These are phyloP conservation scores for Hippocampus mohnikei DNA, from an alignment of 2,113 vertebrate species.

Conservation along the genomic window DNA sequence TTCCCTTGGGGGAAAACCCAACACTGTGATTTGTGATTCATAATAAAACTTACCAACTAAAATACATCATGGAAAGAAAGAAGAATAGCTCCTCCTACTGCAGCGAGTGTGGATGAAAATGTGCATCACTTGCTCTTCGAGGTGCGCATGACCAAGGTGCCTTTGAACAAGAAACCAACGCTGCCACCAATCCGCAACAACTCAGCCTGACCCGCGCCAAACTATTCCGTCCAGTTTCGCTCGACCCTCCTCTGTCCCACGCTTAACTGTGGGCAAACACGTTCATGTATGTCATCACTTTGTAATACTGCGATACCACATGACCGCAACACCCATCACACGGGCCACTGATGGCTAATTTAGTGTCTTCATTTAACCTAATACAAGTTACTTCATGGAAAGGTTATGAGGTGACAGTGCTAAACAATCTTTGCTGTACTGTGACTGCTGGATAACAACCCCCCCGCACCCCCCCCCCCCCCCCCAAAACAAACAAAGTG, in stretches of 20 bases:
- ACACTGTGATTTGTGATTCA: not conserved
- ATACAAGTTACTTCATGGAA: no score
- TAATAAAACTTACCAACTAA: not conserved
- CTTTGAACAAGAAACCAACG: not conserved
- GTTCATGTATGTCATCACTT: not conserved
- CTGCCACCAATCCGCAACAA: not conserved
- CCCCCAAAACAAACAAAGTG: no score
- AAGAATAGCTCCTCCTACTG: not conserved
- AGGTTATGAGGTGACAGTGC: not conserved
- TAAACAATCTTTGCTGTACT: not conserved
- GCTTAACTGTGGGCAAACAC: not conserved
- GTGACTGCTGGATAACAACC: not conserved
- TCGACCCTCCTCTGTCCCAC: not conserved
- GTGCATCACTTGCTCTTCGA: not conserved
- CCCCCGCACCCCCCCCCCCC: no score
- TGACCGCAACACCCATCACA: not conserved
- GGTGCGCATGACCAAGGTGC: not conserved
- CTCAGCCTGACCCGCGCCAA: not conserved
- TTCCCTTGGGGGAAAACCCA: not conserved
- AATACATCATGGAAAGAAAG: not conserved
- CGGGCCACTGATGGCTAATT: no score
- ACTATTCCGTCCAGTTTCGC: not conserved
- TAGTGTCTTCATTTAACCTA: no score
- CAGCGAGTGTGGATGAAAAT: not conserved
- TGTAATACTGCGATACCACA: not conserved